Conservation (phyloP, 2,888 invertebrate species). For the Leptarthrus brevirostris region DNA sequence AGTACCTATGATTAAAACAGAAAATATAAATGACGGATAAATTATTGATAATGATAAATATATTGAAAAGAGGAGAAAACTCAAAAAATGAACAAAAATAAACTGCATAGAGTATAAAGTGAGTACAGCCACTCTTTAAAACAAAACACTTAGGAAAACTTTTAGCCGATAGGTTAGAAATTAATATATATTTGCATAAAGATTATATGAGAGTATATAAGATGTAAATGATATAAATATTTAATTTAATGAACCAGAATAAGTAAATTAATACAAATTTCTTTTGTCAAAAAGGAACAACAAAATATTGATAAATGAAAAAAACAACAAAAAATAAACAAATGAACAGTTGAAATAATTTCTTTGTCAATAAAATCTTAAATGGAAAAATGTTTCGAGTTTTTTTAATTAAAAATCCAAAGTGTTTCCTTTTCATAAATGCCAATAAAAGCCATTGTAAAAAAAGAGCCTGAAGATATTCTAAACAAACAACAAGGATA, state of each 20-base stretch:
- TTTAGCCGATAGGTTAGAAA: constrained; percentile 43
- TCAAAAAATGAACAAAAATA: constrained; percentile 11
- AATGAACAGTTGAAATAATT: constrained; percentile 49
- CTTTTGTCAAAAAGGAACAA: constrained; percentile 48
- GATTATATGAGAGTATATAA: constrained; percentile 47
- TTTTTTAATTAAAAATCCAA: too few species aligned
- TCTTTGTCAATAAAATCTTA: constrained; percentile 53
- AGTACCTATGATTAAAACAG: constrained; percentile 33
- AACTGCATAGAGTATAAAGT: neutral
- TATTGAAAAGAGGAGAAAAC: neutral
- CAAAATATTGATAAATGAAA: constrained; percentile 46
- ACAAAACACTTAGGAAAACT: constrained; percentile 35
- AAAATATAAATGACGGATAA: neutral
- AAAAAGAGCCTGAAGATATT: too few species aligned
- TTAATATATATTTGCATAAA: constrained; percentile 49
- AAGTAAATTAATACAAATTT: constrained; percentile 48
- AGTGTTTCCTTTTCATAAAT: too few species aligned
- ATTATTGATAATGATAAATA: constrained; percentile 2
- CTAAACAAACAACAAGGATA: too few species aligned
- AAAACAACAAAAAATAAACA: constrained; percentile 30
- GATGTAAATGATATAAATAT: constrained; percentile 53
- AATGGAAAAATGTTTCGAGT: constrained; percentile 37
- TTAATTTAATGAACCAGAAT: constrained; percentile 50
- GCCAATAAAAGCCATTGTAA: too few species aligned
- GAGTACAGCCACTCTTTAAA: constrained; percentile 31